phyloP scores from a whole-genome alignment of 2,888 invertebrate genomes.

The Acleris cristana region DNA sequence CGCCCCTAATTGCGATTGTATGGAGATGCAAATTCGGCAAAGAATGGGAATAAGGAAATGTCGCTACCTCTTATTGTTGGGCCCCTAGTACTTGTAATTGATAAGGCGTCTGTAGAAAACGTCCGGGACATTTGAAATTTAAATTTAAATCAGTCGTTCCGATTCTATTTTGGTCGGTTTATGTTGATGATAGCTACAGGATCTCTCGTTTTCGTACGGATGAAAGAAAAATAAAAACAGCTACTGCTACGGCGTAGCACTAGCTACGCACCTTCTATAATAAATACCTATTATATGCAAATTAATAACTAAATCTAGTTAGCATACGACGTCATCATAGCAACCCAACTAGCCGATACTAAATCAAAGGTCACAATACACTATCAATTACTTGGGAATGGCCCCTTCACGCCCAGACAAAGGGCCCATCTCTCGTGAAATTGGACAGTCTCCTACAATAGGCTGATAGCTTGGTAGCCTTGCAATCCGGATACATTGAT shows the following conservation, averaged over 20 bases:
- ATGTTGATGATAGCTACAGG: slow-evolving; percentile 2
- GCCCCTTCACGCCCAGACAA: slow-evolving; percentile 24
- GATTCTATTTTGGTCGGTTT: slow-evolving; percentile 42
- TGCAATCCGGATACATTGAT: slow-evolving; percentile 32
- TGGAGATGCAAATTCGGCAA: slow-evolving; percentile 77
- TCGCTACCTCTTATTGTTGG: slow-evolving; percentile 66
- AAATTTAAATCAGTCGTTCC: slow-evolving; percentile 65
- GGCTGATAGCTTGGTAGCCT: slow-evolving; percentile 36
- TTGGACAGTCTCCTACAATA: slow-evolving; percentile 37
- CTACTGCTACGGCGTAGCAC: neutral
- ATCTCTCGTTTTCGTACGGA: neutral
- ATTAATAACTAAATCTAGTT: neutral
- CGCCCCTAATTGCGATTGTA: slow-evolving; percentile 78
- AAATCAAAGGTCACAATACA: slow-evolving; percentile 36
- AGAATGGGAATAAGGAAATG: slow-evolving; percentile 65
- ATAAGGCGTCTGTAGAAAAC: slow-evolving; percentile 67
- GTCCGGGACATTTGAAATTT: slow-evolving; percentile 68
- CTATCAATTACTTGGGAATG: slow-evolving; percentile 35
- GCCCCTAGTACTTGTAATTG: slow-evolving; percentile 77
- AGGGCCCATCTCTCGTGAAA: slow-evolving; percentile 31
- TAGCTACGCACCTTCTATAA: neutral
- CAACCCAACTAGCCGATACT: slow-evolving; percentile 32
- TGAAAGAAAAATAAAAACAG: neutral
- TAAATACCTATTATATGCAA: neutral
- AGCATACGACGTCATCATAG: neutral